Evolutionary conservation across 2,113 vertebrate species (phyloP), one percentile per base, ranked within the genome.

Genomic region (Trematocara macrostoma): DNA sequence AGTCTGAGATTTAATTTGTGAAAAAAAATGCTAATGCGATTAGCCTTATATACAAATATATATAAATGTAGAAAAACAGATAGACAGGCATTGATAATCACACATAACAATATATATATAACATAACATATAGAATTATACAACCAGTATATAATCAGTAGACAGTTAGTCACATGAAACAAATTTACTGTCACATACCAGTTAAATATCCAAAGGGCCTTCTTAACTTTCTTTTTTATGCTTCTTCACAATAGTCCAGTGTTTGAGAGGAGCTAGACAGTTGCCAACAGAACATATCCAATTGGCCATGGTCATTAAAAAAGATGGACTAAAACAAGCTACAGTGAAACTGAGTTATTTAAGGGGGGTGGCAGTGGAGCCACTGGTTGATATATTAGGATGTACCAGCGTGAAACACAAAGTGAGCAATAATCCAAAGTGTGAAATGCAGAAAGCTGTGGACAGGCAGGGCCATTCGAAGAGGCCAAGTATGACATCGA

Each of bases 221-320:
- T 67, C 52, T 78, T 40, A 45, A 7, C 79, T 74, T 88, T 83
- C 10, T 89, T 67, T 88, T 83, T 84, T 61, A 51, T 40, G n/a
- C 52, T 82, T 90, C 78, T 82, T 82, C 83, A 96, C 95, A 96
- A 95, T 95, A 85, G 88, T 38, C 64, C 57, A 91, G 91, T 96
- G 94, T 96, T 88, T 23, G 51, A 89, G 88, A 71, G 47, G 49
- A 85, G 82, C n/a, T 35, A 86, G 76, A 89, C 83, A 90, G 84
- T 93, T 95, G 94, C 94, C 96, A 96, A 83, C 89, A 92, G 92
- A 94, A 93, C 95, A 95, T 96, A 95, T 96, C 94, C 92, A 95
- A 95, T 95, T 96, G 92, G 96, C 93, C 91, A 89, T 79, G 85
- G 92, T 91, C 85, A 93, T 96, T 96, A 95, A 95, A 96, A 86